Base-by-base conservation (phyloP, 2,888 invertebrate species). In the Steinernema carpocapsae region DNA sequence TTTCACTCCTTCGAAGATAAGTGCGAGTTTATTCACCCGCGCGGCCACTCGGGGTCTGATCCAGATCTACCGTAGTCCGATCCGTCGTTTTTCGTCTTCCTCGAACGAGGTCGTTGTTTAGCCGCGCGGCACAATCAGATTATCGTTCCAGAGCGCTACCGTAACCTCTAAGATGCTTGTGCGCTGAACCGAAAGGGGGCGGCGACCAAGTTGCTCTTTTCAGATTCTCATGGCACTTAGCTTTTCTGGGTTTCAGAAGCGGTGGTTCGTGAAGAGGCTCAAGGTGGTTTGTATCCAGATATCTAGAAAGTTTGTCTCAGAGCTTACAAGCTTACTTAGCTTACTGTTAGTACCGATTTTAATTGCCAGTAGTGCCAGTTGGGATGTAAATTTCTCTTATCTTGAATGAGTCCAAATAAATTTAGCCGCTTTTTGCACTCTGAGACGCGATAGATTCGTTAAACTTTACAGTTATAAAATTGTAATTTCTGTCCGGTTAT, bases 41-140 rank as follows among this genome's bases (percentile, higher is more conserved):
- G 48, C 48, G 32, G 56, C 56, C 22, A 19, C 56, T 32, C 19
- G n/a, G 14, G 19, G 48, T 14, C 48, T 29, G 64, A 64, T 64
- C 64, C 64, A 64, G 64, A 64, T 64, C 64, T 32, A 64, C 64
- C 64, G 64, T 64, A 64, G 37, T 17, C 56, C 56, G 56, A 17
- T 48, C 56, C 64, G 29, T 29, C 56, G 26, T 64, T 64, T 64
- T 64, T 64, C 64, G 64, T 7, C 37, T 64, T 64, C 26, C 64
- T 26, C 64, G 12, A 32, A 64, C 64, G 64, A 26, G 64, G 64
- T 64, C 64, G 32, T 26, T 26, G 64, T 26, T 64, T 32, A 32
- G 32, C 19, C 32, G 32, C 64, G 64, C 64, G 64, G 64, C 29
- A 64, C 64, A 32, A 64, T 64, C 64, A 26, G 64, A 64, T 64